phyloP scores from a whole-genome alignment of 2,113 vertebrate species.

The Ptilorrhoa leucosticta region DNA sequence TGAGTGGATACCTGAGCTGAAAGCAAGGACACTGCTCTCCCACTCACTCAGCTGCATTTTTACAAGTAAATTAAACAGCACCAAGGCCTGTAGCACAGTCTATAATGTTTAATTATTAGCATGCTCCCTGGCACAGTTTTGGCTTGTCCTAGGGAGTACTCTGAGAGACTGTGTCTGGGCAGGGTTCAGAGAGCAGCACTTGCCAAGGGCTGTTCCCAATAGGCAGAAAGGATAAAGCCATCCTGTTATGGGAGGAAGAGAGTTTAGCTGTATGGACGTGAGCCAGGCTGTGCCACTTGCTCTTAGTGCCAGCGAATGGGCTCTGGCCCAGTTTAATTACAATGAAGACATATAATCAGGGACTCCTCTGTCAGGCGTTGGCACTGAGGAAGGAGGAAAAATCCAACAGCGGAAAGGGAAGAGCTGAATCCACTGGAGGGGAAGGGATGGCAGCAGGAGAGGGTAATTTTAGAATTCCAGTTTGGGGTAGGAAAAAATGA shows the following conservation, averaged over 20 bases:
- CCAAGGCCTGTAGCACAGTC: background rate
- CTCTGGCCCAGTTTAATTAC: slow-evolving; percentile 60
- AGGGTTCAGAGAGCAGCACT: slow-evolving; percentile 35
- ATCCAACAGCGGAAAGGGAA: background rate
- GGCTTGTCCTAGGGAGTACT: slow-evolving; percentile 25
- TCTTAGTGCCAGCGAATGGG: slow-evolving; percentile 31
- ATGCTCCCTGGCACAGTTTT: slow-evolving; percentile 19
- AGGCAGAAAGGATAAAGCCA: slow-evolving; percentile 58
- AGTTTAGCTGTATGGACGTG: slow-evolving; percentile 45
- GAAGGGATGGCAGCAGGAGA: background rate
- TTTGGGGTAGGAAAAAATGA: background rate
- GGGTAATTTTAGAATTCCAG: background rate
- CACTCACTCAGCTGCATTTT: background rate
- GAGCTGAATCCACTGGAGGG: background rate
- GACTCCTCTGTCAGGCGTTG: slow-evolving; percentile 29
- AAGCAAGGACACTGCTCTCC: background rate
- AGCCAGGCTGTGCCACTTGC: slow-evolving; percentile 57
- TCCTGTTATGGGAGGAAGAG: slow-evolving; percentile 48
- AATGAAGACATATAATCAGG: slow-evolving; percentile 63
- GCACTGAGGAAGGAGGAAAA: background rate
- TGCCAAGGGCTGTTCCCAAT: slow-evolving; percentile 56
- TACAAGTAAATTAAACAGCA: background rate
- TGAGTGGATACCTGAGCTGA: background rate
- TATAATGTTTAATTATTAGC: slow-evolving; percentile 35
- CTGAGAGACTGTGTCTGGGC: slow-evolving; percentile 22